phyloP scores from a whole-genome alignment of 2,888 invertebrate species.

The Acanthosepion lycidas region DNA sequence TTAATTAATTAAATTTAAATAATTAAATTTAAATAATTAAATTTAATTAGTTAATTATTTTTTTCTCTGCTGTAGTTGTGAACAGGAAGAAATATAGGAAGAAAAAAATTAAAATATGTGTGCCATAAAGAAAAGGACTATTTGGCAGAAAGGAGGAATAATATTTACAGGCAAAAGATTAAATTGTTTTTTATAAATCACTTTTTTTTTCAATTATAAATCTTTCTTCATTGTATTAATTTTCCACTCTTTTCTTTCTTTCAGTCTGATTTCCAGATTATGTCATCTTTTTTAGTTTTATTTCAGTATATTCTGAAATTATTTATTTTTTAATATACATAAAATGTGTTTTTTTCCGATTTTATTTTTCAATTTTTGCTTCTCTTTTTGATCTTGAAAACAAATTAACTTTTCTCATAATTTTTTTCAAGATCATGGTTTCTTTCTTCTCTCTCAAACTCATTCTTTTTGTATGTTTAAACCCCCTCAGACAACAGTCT shows the following conservation, averaged over 20 bases:
- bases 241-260: not conserved
- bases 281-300: too few relatives aligned
- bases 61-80: not conserved
- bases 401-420: not conserved
- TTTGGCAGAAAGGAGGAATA: not conserved
- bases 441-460: not conserved
- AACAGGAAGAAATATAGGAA: not conserved
- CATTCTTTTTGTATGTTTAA: not conserved
- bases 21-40: too few relatives aligned
- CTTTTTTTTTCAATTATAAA: not conserved
- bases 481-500: not conserved
- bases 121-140: not conserved
- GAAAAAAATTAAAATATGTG: not conserved
- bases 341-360: not conserved
- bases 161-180: slow-evolving; percentile 15
- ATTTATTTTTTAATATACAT: not conserved
- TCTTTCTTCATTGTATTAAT: not conserved
- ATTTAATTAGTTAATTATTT: not conserved
- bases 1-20: too few relatives aligned
- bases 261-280: not conserved
- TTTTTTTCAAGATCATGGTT: not conserved
- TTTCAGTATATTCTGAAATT: not conserved
- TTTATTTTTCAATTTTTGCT: not conserved
- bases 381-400: not conserved
- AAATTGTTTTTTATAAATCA: not conserved